These are phyloP conservation scores for Cebus imitator DNA, from an alignment of 2,113 vertebrate species.

Conservation along the genomic window DNA sequence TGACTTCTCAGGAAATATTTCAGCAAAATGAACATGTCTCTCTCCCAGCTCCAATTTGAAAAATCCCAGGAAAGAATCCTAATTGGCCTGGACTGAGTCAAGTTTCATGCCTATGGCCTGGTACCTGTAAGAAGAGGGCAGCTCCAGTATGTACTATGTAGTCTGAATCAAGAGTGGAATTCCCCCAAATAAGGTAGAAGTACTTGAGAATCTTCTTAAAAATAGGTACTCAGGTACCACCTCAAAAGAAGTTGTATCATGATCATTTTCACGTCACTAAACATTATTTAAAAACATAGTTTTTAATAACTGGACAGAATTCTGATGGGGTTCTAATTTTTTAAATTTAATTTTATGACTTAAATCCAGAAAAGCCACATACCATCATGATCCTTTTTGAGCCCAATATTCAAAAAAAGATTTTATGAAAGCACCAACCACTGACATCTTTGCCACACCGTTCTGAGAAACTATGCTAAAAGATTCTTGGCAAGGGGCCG, in stretches of 20 bases:
- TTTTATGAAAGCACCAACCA: neutral
- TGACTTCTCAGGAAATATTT: neutral
- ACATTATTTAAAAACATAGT: neutral
- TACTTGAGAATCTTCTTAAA: neutral
- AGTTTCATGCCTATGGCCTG: neutral
- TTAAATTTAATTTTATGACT: neutral
- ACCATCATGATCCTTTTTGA: neutral
- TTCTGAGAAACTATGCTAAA: neutral
- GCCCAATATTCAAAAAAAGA: slow-evolving; percentile 1
- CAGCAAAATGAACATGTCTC: neutral
- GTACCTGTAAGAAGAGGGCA: neutral
- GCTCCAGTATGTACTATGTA: neutral
- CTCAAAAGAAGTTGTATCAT: neutral
- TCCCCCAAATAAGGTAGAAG: neutral
- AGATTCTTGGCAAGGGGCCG: neutral
- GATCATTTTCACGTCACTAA: neutral
- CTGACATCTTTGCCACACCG: neutral
- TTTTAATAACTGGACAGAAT: neutral
- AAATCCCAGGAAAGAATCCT: neutral
- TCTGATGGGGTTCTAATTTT: neutral
- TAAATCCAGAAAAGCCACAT: slow-evolving; percentile 51
- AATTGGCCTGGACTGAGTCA: neutral
- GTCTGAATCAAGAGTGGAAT: neutral
- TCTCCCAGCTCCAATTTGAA: neutral
- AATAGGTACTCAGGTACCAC: neutral